Percentiles rank a stretch among this genome's conserved stretches.
Evolutionary conservation across 1,140 invertebrate genomes (phyloP).

Genomic region (Amphibalanus amphitrite): DNA sequence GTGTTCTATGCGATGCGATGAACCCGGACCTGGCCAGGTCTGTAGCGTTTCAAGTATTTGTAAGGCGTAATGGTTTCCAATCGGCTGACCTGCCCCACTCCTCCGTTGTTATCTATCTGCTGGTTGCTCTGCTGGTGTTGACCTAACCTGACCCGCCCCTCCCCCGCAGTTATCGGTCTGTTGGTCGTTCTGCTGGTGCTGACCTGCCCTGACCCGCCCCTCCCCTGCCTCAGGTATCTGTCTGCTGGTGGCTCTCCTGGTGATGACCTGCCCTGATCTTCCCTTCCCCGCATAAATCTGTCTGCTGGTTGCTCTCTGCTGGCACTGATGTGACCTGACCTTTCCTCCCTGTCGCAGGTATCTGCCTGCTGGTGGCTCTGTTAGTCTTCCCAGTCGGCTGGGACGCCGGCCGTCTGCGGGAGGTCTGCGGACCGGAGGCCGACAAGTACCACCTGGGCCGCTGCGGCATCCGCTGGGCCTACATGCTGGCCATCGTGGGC

Average conservation of each 20-base stretch:
- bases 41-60: too few relatives aligned
- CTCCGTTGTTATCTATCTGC: too few relatives aligned
- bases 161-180: too few relatives aligned
- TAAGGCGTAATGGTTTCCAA: too few relatives aligned
- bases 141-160: too few relatives aligned
- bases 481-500: slow-evolving; percentile 76
- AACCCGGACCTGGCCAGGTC: too few relatives aligned
- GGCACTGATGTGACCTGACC: neutral
- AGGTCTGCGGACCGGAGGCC: slow-evolving; percentile 67
- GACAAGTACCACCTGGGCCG: slow-evolving; percentile 53
- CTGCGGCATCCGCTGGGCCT: slow-evolving; percentile 87
- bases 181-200: too few relatives aligned
- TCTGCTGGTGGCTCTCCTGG: too few relatives aligned
- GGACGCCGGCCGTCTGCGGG: slow-evolving; percentile 59
- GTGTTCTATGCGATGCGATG: too few relatives aligned
- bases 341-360: slow-evolving; percentile 39
- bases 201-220: neutral
- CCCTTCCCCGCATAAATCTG: neutral
- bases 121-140: too few relatives aligned
- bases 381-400: slow-evolving; percentile 84
- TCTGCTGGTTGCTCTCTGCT: neutral
- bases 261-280: too few relatives aligned
- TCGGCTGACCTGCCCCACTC: too few relatives aligned
- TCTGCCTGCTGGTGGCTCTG: slow-evolving; percentile 64
- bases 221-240: neutral